Evolutionary conservation across 2,888 invertebrate species (phyloP), one percentile per base, ranked within the genome.

Genomic region (Oligia strigilis): DNA sequence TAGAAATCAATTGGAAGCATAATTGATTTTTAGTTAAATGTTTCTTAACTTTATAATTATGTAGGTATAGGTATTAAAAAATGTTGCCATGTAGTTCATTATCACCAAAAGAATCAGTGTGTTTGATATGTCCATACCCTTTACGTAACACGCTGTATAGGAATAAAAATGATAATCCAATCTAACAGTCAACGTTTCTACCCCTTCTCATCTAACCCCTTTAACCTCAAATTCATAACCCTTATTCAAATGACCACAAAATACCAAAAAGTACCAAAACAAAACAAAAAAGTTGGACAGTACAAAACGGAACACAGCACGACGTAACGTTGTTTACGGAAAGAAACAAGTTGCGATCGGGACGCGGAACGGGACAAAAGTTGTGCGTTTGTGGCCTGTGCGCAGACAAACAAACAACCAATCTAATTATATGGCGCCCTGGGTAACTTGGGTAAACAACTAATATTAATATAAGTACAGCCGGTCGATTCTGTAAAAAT

Each of bases 331-430:
- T 93, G 93, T 94, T 93, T 92, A 91, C 91, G 87, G 84, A 90
- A 91, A 92, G 90, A 92, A 92, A 91, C 89, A 93, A 93, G 89
- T 92, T 89, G 80, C 88, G 91, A 93, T 93, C 91, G 90, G 91
- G 90, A 89, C 86, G 87, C 82, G 90, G 88, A 88, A 89, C 83
- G 84, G 86, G 88, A 92, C 89, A 87, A 86, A 90, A 92, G 88
- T 92, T 91, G 81, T 82, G 82, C 88, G 84, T 86, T 84, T 83
- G 82, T 78, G 86, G 83, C 75, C 75, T 75, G 71, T 74, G 78
- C 81, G 75, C 83, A 84, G 85, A 87, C 84, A 91, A 92, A 91
- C 91, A 91, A 89, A 90, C 87, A 89, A 62, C 75, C 84, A 91
- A 92, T 91, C 90, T 91, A 90, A 92, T 92, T 91, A 92, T 86